Conservation (phyloP, 2,888 invertebrate genomes). For the Phytoseiulus persimilis region DNA sequence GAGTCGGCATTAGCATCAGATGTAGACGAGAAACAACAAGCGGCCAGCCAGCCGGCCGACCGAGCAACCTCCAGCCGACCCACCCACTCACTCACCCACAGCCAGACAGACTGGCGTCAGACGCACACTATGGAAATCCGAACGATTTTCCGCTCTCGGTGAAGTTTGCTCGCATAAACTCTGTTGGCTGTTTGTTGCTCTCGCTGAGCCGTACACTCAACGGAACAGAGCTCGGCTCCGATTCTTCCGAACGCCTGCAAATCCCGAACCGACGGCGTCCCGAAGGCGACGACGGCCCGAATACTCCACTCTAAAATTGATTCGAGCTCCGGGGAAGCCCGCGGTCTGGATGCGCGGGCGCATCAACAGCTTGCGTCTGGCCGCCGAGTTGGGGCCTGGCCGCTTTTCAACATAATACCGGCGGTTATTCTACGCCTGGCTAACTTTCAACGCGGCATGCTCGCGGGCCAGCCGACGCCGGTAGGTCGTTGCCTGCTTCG, state of each 20-base stretch:
- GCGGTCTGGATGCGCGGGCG: too few relatives aligned
- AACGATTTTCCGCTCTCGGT: background rate
- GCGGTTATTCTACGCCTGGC: background rate
- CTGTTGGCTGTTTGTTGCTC: background rate
- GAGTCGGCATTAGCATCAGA: conserved; percentile 1
- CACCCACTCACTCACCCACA: background rate
- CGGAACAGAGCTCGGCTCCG: too few relatives aligned
- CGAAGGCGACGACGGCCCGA: too few relatives aligned
- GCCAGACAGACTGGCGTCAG: background rate
- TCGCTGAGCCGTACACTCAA: too few relatives aligned
- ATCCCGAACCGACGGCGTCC: too few relatives aligned
- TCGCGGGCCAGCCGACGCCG: background rate
- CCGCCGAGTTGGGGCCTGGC: background rate
- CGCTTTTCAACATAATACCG: background rate
- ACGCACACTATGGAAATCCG: background rate
- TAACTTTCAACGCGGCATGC: background rate
- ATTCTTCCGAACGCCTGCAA: too few relatives aligned
- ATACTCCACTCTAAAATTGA: too few relatives aligned
- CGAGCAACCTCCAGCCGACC: too few relatives aligned
- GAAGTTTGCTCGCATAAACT: background rate
- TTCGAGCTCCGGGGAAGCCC: too few relatives aligned
- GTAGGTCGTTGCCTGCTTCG: background rate
- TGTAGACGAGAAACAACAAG: background rate
- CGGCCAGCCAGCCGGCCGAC: too few relatives aligned
- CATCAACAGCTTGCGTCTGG: background rate